Percentiles rank a stretch among this genome's conserved stretches.
phyloP scores from a whole-genome alignment of 1,140 invertebrate genomes.

The Panulirus ornatus region DNA sequence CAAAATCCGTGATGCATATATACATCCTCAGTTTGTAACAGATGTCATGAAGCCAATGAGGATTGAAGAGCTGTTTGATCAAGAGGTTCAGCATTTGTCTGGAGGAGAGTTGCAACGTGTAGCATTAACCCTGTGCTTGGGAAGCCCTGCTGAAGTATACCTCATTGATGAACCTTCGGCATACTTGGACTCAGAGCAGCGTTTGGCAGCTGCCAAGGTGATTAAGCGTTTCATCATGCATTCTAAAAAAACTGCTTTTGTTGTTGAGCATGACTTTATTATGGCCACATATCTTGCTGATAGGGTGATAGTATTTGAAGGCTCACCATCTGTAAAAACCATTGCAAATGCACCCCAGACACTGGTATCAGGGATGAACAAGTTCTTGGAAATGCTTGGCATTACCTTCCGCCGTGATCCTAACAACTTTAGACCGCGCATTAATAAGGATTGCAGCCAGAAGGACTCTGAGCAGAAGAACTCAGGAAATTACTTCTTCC shows the following conservation, averaged over 20 bases:
- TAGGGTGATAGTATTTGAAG: constrained; percentile 99
- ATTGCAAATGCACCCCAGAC: constrained; percentile 95
- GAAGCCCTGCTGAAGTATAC: constrained; percentile 99
- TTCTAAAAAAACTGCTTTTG: constrained; percentile 99
- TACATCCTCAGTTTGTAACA: constrained; percentile 98
- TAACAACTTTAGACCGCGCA: constrained; percentile 98
- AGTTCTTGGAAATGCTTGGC: constrained; percentile 96
- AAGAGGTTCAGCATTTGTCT: constrained; percentile 99
- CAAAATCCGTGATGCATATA: constrained; percentile 97
- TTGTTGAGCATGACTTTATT: constrained; percentile 99
- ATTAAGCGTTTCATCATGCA: constrained; percentile 99
- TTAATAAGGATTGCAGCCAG: constrained; percentile 91
- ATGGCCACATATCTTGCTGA: constrained; percentile 99
- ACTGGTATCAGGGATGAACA: constrained; percentile 98
- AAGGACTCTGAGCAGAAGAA: constrained; percentile 98
- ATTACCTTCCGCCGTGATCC: constrained; percentile 99
- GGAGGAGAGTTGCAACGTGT: constrained; percentile 99
- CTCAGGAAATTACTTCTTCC: constrained; percentile 98
- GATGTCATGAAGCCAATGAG: constrained; percentile 99
- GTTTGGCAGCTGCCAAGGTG: constrained; percentile 99
- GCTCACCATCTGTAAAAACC: constrained; percentile 91
- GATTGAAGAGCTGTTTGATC: constrained; percentile 98
- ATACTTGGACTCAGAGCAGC: constrained; percentile 99
- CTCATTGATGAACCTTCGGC: constrained; percentile 99
- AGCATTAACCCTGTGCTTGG: constrained; percentile 95